phyloP scores from a whole-genome alignment of 2,888 invertebrate genomes.

The Keiferia lycopersicella region DNA sequence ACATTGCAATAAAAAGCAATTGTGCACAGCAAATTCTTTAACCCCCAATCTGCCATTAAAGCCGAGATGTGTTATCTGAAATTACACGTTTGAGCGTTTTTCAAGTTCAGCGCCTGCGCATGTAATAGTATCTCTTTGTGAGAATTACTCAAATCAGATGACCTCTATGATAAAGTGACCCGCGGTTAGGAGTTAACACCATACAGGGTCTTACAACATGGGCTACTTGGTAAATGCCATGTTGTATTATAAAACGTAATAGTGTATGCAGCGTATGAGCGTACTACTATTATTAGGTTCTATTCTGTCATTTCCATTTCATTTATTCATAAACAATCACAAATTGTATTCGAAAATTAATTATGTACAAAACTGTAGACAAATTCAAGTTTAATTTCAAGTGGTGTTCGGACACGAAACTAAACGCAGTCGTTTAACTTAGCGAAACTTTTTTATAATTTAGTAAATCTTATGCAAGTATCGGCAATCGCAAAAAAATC shows the following conservation, averaged over 20 bases:
- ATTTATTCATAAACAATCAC: too few relatives aligned
- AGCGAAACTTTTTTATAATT: too few relatives aligned
- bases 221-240: neutral
- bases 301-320: too few relatives aligned
- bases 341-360: too few relatives aligned
- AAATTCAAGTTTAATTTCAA: too few relatives aligned
- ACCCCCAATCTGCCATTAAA: neutral
- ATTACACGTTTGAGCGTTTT: constrained; percentile 13
- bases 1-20: constrained; percentile 10
- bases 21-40: neutral
- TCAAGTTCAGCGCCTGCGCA: constrained; percentile 11
- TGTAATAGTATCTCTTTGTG: neutral
- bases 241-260: neutral
- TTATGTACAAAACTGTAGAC: too few relatives aligned
- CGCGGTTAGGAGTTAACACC: neutral
- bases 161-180: constrained; percentile 18
- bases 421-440: too few relatives aligned
- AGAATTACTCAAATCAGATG: neutral
- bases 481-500: too few relatives aligned
- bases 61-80: constrained; percentile 10
- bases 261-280: neutral
- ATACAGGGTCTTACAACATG: constrained; percentile 11
- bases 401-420: too few relatives aligned
- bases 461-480: too few relatives aligned
- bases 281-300: too few relatives aligned